Conservation (phyloP, 2,797 vertebrate genomes). For the Macropus fuliginosus region DNA sequence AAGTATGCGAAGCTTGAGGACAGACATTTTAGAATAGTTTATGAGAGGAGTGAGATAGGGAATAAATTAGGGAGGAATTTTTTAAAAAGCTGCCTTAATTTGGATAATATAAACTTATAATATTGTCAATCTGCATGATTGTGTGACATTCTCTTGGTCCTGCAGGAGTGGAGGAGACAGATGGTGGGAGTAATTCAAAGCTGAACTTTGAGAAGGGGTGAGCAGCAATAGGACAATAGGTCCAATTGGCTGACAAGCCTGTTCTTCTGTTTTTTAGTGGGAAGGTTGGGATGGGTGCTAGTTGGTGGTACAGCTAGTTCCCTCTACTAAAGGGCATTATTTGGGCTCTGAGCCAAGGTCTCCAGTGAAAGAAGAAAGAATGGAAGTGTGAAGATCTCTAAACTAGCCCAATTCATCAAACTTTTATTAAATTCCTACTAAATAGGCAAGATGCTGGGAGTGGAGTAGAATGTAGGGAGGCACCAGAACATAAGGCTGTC, state of each 20-base stretch:
- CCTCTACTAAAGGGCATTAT: not conserved
- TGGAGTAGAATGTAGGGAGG: not conserved
- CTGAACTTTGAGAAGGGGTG: not conserved
- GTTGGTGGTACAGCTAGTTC: not conserved
- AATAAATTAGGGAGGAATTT: not conserved
- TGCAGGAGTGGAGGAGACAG: not conserved
- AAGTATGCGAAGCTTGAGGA: not conserved
- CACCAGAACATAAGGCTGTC: not conserved
- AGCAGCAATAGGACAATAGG: not conserved
- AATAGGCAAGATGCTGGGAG: not conserved
- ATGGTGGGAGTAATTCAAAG: not conserved
- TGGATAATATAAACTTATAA: not conserved
- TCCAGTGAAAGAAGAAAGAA: not conserved
- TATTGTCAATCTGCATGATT: not conserved
- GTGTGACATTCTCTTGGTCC: not conserved
- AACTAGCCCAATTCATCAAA: not conserved
- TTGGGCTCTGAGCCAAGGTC: not conserved
- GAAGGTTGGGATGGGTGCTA: not conserved
- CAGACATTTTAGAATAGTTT: not conserved
- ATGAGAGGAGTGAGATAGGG: too few species aligned
- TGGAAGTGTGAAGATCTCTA: not conserved
- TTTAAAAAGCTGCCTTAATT: not conserved
- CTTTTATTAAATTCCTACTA: not conserved
- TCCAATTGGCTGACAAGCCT: not conserved
- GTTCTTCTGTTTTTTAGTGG: not conserved